Evolutionary conservation across 2,888 invertebrate species (phyloP).

Genomic region (Stegophylla sp.): DNA sequence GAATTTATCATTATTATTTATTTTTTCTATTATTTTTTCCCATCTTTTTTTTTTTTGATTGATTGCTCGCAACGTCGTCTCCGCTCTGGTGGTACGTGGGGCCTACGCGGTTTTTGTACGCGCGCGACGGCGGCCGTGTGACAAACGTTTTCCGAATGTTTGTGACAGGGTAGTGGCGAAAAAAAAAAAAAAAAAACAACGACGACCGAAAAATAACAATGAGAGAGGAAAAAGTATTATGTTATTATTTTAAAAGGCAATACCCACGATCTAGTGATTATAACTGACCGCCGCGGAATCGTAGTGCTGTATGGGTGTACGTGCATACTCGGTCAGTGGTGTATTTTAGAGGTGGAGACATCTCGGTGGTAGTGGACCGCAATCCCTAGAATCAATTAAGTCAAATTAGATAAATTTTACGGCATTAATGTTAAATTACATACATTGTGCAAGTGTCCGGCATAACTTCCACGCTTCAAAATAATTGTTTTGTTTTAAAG

Average conservation of each 20-base stretch:
- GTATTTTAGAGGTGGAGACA: background rate
- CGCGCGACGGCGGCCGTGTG: constrained; percentile 44
- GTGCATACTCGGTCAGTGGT: background rate
- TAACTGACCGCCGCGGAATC: constrained; percentile 20
- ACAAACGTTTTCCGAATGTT: constrained; percentile 59
- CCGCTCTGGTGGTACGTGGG: constrained; percentile 36
- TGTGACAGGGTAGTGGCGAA: constrained; percentile 43
- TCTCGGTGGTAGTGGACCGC: too few relatives aligned
- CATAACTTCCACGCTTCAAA: too few relatives aligned
- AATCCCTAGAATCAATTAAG: too few relatives aligned
- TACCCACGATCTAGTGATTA: background rate
- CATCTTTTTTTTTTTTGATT: constrained; percentile 48
- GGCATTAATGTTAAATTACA: too few relatives aligned
- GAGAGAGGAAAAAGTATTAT: constrained; percentile 33
- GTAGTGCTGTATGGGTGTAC: background rate
- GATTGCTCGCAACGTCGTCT: constrained; percentile 49
- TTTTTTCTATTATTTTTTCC: constrained; percentile 6
- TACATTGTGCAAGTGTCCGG: too few relatives aligned
- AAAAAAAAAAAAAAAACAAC: constrained; percentile 6
- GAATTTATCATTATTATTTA: constrained; percentile 25
- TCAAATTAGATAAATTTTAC: too few relatives aligned
- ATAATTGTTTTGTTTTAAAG: too few relatives aligned
- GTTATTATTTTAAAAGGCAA: constrained; percentile 35
- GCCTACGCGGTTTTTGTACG: constrained; percentile 50
- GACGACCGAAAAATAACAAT: constrained; percentile 13